A percentile compares a stretch with the other conserved stretches of the same genome.
Evolutionary conservation across 2,888 invertebrate genomes (phyloP).

Genomic region (Heliconius ethilla): DNA sequence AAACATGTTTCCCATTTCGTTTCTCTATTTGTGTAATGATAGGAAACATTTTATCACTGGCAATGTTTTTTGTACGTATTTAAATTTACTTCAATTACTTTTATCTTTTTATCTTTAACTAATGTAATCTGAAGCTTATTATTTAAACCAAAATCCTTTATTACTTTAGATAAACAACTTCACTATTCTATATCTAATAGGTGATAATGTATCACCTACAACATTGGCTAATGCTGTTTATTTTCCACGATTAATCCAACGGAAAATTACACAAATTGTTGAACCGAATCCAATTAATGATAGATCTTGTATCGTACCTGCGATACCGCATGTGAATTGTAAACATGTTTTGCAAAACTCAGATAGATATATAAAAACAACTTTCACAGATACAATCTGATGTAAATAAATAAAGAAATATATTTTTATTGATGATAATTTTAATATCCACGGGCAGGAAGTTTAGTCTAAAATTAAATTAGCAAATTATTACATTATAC

Average conservation of each 20-base stretch:
- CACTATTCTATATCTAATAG: constrained; percentile 14
- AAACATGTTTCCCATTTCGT: background rate
- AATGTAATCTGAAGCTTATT: background rate
- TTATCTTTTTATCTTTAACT: constrained; percentile 4
- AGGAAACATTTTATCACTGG: background rate
- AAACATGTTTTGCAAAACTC: constrained; percentile 40
- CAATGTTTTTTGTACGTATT: background rate
- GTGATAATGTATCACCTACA: constrained; percentile 28
- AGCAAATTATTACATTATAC: background rate
- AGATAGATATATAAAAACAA: constrained; percentile 15
- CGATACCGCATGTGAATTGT: constrained; percentile 18
- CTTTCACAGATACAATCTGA: constrained; percentile 1
- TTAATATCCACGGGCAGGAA: background rate
- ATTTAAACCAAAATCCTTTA: constrained; percentile 19
- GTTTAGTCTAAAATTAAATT: background rate
- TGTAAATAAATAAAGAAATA: constrained; percentile 5
- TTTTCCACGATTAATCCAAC: constrained; percentile 41
- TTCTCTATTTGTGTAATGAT: background rate
- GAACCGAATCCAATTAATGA: constrained; percentile 36
- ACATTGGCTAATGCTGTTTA: constrained; percentile 30
- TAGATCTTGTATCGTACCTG: constrained; percentile 36
- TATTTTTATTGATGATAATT: constrained; percentile 2
- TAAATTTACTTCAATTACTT: constrained; percentile 9
- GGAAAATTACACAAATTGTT: constrained; percentile 46
- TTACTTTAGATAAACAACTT: constrained; percentile 11